Evolutionary conservation across 2,797 vertebrate species (phyloP).

Genomic region (Cynopterus sphinx): DNA sequence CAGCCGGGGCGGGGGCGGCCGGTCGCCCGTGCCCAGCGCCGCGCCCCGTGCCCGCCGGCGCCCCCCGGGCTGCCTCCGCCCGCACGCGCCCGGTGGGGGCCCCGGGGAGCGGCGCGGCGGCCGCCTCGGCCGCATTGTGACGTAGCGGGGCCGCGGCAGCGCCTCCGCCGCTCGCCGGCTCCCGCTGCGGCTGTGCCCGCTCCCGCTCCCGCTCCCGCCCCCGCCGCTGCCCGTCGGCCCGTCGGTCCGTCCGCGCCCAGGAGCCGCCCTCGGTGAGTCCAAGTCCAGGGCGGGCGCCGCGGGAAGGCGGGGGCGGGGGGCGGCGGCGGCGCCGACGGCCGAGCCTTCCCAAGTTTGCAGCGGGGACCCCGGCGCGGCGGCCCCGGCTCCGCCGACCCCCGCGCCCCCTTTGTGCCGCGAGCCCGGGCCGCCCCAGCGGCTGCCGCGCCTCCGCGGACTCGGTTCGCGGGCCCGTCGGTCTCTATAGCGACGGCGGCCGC

Average conservation of each 20-base stretch:
- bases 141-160: constrained; percentile 80
- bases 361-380: constrained; percentile 22
- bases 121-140: constrained; percentile 81
- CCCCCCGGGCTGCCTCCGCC: not conserved
- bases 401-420: constrained; percentile 66
- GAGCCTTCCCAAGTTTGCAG: constrained; percentile 69
- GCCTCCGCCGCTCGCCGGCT: constrained; percentile 61
- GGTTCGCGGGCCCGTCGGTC: constrained; percentile 36
- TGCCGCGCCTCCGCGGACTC: not conserved
- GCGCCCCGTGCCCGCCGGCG: not conserved
- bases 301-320: not conserved
- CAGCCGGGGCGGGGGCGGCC: not conserved
- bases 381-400: not conserved
- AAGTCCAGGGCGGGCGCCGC: not conserved
- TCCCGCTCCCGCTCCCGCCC: not conserved
- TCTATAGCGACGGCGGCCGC: constrained; percentile 70
- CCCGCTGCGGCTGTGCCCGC: not conserved
- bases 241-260: not conserved
- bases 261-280: constrained; percentile 59
- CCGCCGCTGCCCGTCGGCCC: not conserved
- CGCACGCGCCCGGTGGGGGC: constrained; percentile 35
- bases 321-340: not conserved
- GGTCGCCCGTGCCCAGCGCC: not conserved
- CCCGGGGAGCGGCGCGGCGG: constrained; percentile 68
- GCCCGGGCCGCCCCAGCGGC: constrained; percentile 36